Evolutionary conservation across 2,113 vertebrate genomes (phyloP).

Genomic region (Crotalus viridis): DNA sequence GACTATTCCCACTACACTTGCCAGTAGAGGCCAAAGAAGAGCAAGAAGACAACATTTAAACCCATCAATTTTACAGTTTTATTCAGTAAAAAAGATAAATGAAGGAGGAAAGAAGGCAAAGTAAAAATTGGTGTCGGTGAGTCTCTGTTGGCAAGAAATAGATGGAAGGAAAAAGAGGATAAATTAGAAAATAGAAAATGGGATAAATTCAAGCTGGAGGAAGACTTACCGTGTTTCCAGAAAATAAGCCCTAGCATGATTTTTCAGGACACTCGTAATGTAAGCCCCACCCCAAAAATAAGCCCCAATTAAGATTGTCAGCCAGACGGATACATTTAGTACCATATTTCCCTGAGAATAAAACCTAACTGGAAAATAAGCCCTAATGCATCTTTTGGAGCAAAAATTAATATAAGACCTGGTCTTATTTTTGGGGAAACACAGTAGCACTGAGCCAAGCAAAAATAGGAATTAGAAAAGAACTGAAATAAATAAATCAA

Average conservation of each 20-base stretch:
- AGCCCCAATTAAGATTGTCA: too few species aligned
- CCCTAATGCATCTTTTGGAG: too few species aligned
- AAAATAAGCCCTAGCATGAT: too few species aligned
- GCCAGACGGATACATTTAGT: too few species aligned
- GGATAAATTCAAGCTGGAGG: not conserved
- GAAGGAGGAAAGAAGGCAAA: not conserved
- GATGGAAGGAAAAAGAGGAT: not conserved
- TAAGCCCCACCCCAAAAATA: too few species aligned
- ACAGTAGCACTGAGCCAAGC: not conserved
- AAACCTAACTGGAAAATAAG: too few species aligned
- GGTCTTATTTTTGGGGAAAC: too few species aligned
- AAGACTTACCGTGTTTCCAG: not conserved
- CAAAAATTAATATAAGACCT: too few species aligned
- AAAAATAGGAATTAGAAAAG: not conserved
- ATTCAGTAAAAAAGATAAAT: not conserved
- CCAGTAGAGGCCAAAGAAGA: too few species aligned
- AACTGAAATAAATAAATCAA: not conserved
- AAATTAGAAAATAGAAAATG: not conserved
- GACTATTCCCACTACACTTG: not conserved
- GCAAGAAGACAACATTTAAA: not conserved
- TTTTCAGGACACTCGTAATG: too few species aligned
- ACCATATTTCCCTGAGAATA: too few species aligned
- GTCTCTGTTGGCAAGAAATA: not conserved
- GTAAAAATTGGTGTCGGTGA: not conserved
- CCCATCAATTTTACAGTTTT: not conserved